Base-by-base conservation (phyloP, 2,888 invertebrate genomes). In the Oligia fasciuncula region DNA sequence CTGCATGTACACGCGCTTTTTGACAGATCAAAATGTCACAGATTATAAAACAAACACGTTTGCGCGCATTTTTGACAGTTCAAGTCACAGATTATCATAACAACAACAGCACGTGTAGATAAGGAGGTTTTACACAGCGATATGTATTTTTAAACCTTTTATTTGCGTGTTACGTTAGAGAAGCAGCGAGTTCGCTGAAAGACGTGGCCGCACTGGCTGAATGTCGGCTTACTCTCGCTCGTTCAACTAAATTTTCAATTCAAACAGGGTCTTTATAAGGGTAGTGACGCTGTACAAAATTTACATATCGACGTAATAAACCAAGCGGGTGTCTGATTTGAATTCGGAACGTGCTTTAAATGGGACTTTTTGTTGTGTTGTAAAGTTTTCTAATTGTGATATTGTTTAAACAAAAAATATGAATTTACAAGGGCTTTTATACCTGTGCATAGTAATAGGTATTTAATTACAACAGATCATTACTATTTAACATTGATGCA, bases 221-320 rank as follows among this genome's bases (percentile, higher is more conserved):
- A 94, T 89, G 92, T 90, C 91, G 93, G 93, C 93, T 92, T 93
- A 93, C 94, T 94, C 95, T 94, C 95, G 94, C 94, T 94, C 95
- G 95, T 95, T 95, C 95, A 94, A 95, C 96, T 94, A 96, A 96
- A 97, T 96, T 97, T 96, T 96, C 96, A 96, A 97, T 96, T 97
- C 97, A 96, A 96, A 95, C 96, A 95, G 95, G 96, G 96, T 95
- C 96, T 96, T 96, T 96, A 95, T 96, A 96, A 96, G 97, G 96
- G 97, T 96, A 97, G 96, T 97, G 96, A 96, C 96, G 96, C 94
- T 94, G 95, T 95, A 95, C 95, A 94, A 94, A 95, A 97, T 97
- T 97, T 96, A 97, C 96, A 97, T 97, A 97, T 96, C 95, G 95
- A 95, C 96, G 96, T 96, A 96, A 96, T 96, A 96, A 96, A 96